phyloP scores from a whole-genome alignment of 2,797 vertebrate genomes.

The Podarcis siculus region DNA sequence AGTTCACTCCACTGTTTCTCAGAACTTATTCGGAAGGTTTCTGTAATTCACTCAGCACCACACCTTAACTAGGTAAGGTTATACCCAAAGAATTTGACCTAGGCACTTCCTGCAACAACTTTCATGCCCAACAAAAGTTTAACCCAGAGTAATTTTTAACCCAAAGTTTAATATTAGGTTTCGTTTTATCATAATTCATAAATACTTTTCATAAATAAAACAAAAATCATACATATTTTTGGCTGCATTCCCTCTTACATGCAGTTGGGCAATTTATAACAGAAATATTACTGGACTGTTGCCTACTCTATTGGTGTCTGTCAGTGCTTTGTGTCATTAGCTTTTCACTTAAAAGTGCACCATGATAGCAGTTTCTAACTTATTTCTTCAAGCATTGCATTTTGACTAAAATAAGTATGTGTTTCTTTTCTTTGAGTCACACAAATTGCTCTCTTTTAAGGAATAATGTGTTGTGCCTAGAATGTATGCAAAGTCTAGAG shows the following conservation, averaged over 20 bases:
- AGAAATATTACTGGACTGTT: not conserved
- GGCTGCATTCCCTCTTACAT: not conserved
- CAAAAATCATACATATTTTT: not conserved
- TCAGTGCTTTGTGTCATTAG: not conserved
- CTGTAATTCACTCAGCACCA: constrained; percentile 1
- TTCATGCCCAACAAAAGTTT: not conserved
- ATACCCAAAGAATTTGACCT: not conserved
- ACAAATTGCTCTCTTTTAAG: not conserved
- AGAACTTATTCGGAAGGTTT: not conserved
- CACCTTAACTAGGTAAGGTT: not conserved
- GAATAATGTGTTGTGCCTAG: not conserved
- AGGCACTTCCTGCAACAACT: not conserved
- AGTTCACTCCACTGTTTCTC: not conserved
- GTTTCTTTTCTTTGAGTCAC: not conserved
- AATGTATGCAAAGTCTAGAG: not conserved
- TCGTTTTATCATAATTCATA: not conserved
- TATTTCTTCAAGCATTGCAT: not conserved
- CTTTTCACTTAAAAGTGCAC: not conserved
- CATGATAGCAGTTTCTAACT: too few relatives aligned
- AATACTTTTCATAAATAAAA: not conserved
- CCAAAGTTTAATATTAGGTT: not conserved
- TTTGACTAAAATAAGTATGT: not conserved
- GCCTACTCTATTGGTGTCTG: not conserved
- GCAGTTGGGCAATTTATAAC: not conserved
- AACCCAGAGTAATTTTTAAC: not conserved